Conservation (phyloP, 2,113 vertebrate species). For the Mus spicilegus region DNA sequence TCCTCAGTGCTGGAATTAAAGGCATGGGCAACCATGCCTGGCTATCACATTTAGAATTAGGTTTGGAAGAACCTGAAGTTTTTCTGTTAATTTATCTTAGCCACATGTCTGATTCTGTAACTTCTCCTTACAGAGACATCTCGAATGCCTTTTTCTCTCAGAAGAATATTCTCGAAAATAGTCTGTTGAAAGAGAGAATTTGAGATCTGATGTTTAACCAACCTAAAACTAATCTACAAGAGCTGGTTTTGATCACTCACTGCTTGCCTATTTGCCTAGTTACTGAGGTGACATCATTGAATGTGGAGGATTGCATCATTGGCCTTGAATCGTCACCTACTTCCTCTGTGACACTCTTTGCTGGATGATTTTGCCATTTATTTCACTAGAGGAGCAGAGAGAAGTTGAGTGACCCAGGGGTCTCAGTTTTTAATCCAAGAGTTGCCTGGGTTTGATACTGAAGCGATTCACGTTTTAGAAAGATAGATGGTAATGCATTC, state of each 20-base stretch:
- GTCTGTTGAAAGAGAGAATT: neutral
- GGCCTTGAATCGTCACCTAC: neutral
- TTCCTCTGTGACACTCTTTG: neutral
- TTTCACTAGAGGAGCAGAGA: neutral
- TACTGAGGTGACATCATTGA: neutral
- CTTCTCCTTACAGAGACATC: neutral
- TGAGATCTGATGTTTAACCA: constrained; percentile 1
- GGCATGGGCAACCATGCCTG: neutral
- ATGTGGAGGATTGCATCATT: neutral
- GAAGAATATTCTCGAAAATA: constrained; percentile 6
- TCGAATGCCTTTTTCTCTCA: neutral
- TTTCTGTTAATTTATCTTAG: neutral
- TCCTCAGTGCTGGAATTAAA: neutral
- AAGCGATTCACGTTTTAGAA: neutral
- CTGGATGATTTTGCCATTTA: neutral
- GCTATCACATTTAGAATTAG: constrained; percentile 11
- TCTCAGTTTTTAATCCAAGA: neutral
- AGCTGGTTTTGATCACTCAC: neutral
- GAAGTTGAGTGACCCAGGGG: neutral
- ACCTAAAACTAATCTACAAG: neutral
- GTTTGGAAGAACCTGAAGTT: neutral
- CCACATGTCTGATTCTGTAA: neutral
- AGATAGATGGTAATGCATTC: neutral
- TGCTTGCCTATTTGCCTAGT: constrained; percentile 1
- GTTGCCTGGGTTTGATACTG: neutral